Percentiles rank a stretch among this genome's conserved stretches.
Conservation (phyloP, 2,113 vertebrate species). For the Gallinago jamesoni region DNA sequence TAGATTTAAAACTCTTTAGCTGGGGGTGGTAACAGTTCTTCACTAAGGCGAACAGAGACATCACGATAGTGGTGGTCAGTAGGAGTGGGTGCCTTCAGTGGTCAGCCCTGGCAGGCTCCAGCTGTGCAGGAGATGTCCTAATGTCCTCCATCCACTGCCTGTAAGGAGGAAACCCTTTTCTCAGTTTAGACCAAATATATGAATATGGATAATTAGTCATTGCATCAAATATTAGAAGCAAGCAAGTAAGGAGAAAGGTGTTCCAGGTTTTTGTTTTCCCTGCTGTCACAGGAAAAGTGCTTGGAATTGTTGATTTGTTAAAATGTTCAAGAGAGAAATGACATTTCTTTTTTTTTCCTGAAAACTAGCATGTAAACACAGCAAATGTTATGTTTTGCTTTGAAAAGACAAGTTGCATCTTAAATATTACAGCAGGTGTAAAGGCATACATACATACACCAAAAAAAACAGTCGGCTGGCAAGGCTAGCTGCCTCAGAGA, state of each 20-base stretch:
- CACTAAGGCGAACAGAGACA: neutral
- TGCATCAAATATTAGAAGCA: neutral
- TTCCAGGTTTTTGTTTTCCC: neutral
- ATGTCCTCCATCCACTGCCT: neutral
- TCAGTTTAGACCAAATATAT: neutral
- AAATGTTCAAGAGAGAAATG: neutral
- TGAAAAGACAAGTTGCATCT: neutral
- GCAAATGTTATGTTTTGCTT: neutral
- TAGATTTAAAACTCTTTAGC: neutral
- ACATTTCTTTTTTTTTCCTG: neutral
- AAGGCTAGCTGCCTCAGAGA: neutral
- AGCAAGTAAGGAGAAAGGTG: neutral
- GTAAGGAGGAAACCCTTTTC: neutral
- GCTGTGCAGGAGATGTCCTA: neutral
- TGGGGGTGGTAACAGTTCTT: neutral
- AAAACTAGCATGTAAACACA: neutral
- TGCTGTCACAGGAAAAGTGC: neutral
- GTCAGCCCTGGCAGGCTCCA: neutral
- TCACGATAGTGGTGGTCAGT: fast-evolving
- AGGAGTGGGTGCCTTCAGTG: neutral
- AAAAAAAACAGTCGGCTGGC: neutral
- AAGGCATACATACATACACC: neutral
- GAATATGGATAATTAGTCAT: neutral
- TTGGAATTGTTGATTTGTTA: neutral
- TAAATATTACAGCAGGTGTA: fast-evolving